phyloP scores from a whole-genome alignment of 2,888 invertebrate genomes.

The Parochlus steinenii region DNA sequence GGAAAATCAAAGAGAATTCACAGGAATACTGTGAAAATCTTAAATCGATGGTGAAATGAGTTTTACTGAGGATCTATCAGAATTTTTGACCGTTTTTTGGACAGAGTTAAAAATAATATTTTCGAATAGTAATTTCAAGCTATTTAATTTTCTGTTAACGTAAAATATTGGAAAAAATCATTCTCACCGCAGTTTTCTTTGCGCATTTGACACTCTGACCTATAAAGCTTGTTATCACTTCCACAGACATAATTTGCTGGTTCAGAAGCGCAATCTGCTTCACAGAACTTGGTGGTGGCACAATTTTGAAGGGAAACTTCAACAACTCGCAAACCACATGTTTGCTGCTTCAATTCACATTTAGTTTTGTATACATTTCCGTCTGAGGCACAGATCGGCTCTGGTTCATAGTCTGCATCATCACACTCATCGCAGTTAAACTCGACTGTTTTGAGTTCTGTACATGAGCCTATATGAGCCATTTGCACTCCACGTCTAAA shows the following conservation, averaged over 20 bases:
- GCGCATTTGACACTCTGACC: slow-evolving; percentile 82
- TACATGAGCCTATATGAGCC: slow-evolving; percentile 79
- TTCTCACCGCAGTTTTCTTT: slow-evolving; percentile 80
- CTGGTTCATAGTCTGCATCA: slow-evolving; percentile 37
- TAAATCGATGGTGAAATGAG: too few relatives aligned
- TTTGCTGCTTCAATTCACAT: slow-evolving; percentile 66
- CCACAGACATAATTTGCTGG: slow-evolving; percentile 71
- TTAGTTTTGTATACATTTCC: slow-evolving; percentile 77
- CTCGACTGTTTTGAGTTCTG: slow-evolving; percentile 48
- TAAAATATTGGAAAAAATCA: too few relatives aligned
- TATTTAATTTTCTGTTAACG: slow-evolving; percentile 40
- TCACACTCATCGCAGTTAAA: slow-evolving; percentile 39
- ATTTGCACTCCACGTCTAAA: slow-evolving; percentile 66
- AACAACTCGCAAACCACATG: slow-evolving; percentile 76
- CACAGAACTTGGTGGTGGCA: slow-evolving; percentile 69
- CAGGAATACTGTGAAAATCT: too few relatives aligned
- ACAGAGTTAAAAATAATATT: background rate
- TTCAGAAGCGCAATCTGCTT: slow-evolving; percentile 31
- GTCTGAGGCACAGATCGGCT: slow-evolving; percentile 79
- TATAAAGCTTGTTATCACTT: slow-evolving; percentile 78
- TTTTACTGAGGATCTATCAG: too few relatives aligned
- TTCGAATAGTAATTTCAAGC: background rate
- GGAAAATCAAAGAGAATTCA: too few relatives aligned
- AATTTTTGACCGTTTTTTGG: too few relatives aligned
- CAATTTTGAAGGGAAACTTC: slow-evolving; percentile 69